Conservation (phyloP, 2,797 vertebrate genomes). For the Rhincodon typus region DNA sequence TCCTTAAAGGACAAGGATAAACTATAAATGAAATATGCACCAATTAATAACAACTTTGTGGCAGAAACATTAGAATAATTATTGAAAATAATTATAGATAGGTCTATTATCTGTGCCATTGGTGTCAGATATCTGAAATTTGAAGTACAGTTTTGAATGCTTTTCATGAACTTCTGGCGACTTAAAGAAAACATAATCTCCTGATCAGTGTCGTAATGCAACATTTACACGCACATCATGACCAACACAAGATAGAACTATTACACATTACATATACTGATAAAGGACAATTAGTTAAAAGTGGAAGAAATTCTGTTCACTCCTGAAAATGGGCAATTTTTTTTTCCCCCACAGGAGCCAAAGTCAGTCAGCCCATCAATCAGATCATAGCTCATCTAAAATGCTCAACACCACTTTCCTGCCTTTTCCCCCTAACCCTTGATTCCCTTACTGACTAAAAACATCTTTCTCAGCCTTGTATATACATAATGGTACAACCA, state of each 20-base stretch:
- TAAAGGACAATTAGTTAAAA: neutral
- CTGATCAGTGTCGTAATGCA: neutral
- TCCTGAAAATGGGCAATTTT: neutral
- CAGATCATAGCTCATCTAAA: no score
- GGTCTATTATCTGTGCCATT: neutral
- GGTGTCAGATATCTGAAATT: neutral
- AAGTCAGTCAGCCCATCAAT: no score
- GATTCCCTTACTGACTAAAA: no score
- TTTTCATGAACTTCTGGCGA: neutral
- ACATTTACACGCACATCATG: neutral
- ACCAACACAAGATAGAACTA: neutral
- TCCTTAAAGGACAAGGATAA: conserved; percentile 73
- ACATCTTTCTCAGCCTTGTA: no score
- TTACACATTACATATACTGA: neutral
- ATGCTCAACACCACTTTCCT: no score
- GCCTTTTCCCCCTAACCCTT: no score
- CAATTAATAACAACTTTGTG: neutral
- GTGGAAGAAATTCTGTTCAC: neutral
- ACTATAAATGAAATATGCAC: conserved; percentile 51
- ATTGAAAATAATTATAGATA: neutral
- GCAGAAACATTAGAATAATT: neutral
- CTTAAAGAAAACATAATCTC: neutral
- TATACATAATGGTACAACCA: no score
- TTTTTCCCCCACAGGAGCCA: no score
- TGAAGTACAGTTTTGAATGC: neutral